Conservation (phyloP, 2,888 invertebrate genomes). For the Spisula subtruncata region DNA sequence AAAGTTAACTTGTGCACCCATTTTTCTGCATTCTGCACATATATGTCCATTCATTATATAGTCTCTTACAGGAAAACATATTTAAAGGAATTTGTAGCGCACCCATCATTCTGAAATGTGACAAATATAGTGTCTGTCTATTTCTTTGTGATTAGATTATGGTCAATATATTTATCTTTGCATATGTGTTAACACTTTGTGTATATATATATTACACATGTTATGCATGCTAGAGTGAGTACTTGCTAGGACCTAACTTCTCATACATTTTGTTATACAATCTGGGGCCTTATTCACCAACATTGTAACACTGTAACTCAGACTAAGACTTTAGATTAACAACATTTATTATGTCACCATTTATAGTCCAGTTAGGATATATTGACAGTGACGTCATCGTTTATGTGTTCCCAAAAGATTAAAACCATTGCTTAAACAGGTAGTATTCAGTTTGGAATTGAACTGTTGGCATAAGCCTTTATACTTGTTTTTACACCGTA, state of each 20-base stretch:
- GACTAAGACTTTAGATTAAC: no score
- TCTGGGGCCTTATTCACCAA: no score
- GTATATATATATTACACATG: conserved; percentile 17
- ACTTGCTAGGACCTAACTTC: not conserved
- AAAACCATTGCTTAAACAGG: no score
- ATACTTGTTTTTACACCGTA: no score
- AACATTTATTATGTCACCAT: no score
- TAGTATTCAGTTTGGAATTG: no score
- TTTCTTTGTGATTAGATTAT: conserved; percentile 26
- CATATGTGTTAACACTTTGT: conserved; percentile 23
- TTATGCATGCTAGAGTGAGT: not conserved
- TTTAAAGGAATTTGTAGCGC: conserved; percentile 25
- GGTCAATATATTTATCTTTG: conserved; percentile 28
- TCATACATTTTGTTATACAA: not conserved
- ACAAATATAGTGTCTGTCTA: conserved; percentile 18
- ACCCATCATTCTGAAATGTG: conserved; percentile 30
- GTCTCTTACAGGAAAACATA: conserved; percentile 18
- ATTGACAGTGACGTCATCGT: no score
- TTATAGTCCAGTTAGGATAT: no score
- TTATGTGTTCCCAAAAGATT: no score
- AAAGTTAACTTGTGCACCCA: conserved; percentile 11
- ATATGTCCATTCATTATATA: not conserved
- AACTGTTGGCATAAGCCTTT: no score
- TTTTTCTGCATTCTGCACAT: conserved; percentile 28
- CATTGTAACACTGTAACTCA: no score